Percentiles rank a stretch among this genome's conserved stretches.
These are phyloP conservation scores for Elephas maximus DNA, from an alignment of 2,113 vertebrate genomes.

Conservation along the genomic window DNA sequence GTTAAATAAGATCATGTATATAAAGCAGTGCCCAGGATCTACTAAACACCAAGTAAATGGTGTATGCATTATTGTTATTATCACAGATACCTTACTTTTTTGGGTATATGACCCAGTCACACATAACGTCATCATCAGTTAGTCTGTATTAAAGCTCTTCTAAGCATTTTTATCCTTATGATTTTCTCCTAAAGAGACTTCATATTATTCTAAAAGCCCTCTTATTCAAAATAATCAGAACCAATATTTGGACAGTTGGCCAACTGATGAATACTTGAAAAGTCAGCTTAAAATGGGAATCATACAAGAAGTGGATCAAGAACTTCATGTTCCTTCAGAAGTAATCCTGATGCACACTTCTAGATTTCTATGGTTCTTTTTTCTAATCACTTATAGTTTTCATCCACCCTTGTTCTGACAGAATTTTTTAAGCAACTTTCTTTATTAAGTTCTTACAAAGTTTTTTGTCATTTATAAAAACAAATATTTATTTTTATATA, in stretches of 20 bases:
- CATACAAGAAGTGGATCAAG: background rate
- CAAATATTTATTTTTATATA: background rate
- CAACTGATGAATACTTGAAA: background rate
- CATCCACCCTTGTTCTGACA: background rate
- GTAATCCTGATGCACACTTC: background rate
- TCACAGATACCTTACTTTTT: background rate
- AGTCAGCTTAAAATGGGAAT: background rate
- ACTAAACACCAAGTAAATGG: background rate
- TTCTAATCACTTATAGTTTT: background rate
- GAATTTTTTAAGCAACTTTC: background rate
- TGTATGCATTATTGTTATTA: background rate
- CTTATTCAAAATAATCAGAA: background rate
- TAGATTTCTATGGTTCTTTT: background rate
- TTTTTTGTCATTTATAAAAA: background rate
- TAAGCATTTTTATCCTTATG: background rate
- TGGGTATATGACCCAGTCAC: background rate
- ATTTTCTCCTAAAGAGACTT: background rate
- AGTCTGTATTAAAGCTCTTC: background rate
- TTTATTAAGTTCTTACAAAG: background rate
- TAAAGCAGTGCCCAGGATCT: background rate
- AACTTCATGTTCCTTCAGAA: background rate
- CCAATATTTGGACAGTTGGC: background rate
- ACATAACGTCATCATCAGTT: background rate
- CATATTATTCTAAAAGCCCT: background rate
- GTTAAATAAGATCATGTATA: background rate